Base-by-base conservation (phyloP, 64 coral and sea anemone species). In the Stylophora pistillata region DNA sequence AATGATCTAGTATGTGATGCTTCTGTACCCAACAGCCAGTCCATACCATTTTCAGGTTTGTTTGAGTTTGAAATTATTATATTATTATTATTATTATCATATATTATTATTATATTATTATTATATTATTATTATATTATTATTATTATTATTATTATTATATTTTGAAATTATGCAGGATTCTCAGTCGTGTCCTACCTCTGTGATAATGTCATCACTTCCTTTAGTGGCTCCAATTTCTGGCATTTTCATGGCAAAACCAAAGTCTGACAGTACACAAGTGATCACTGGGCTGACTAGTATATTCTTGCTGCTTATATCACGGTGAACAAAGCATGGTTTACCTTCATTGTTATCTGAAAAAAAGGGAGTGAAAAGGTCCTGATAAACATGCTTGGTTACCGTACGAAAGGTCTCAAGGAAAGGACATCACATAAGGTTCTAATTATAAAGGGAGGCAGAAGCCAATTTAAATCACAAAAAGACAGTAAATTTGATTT, bases 171-270 rank as follows among this genome's bases (percentile, higher is more conserved):
- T 47, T 47, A 47, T 47, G 65, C 64, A 25, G 4, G 7, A 65
- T 17, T 26, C 23, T 11, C 2, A 64, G 41, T 73, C 23, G 4
- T 13, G 20, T 28, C 61, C 21, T 96, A 96, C 94, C 90, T 96
- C 94, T 34, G 94, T 91, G 63, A 96, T 89, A 21, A 96, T 87
- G 62, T 91, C 86, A 4, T 91, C 90, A 47, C 77, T 87, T 25
- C 88, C 79, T 80, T 86, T 73, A 18, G 87, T 80, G 18, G 56
- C 53, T 31, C 86, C 81, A 68, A 86, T 70, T 86, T 88, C 94
- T 21, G 94, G 88, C 68, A 96, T 82, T 72, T 96, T 91, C 94
- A 96, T 96, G n/a, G 94, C 94, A 96, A 96, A 96, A 3, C 94
- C 94, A 89, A 96, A 96, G 72, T 96, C 94, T 65, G 94, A 91